Conservation (phyloP, 2,888 invertebrate species). For the Biston betularia region DNA sequence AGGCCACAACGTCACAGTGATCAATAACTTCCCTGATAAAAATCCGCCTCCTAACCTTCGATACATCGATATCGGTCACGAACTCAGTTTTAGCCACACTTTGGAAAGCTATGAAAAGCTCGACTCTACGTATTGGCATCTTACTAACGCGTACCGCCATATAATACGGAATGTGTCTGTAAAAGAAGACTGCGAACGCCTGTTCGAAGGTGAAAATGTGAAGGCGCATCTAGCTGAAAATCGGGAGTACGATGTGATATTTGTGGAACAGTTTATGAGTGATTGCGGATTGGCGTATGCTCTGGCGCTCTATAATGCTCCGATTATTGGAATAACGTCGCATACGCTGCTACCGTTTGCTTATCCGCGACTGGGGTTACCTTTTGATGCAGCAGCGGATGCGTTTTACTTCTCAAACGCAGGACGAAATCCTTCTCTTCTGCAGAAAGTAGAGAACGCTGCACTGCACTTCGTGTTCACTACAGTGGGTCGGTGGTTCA, state of each 20-base stretch:
- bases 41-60: constrained; percentile 78
- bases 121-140: constrained; percentile 50
- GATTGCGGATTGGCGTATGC: constrained; percentile 76
- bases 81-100: constrained; percentile 5
- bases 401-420: constrained; percentile 73
- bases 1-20: constrained; percentile 88
- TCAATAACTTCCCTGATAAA: constrained; percentile 85
- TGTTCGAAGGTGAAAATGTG: constrained; percentile 57
- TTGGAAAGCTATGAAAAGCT: constrained; percentile 52
- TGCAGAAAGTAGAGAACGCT: constrained; percentile 59
- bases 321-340: constrained; percentile 83
- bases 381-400: constrained; percentile 79
- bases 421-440: constrained; percentile 61
- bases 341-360: constrained; percentile 80
- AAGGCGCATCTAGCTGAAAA: constrained; percentile 53
- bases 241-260: constrained; percentile 73
- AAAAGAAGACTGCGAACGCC: constrained; percentile 59
- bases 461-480: constrained; percentile 55
- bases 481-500: constrained; percentile 54
- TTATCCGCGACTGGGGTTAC: constrained; percentile 75
- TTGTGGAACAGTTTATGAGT: constrained; percentile 78
- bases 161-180: constrained; percentile 28
- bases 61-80: constrained; percentile 76
- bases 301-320: constrained; percentile 68
- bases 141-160: constrained; percentile 30